Base-by-base conservation (phyloP, 2,888 invertebrate species). In the Dolichomitus sp. region DNA sequence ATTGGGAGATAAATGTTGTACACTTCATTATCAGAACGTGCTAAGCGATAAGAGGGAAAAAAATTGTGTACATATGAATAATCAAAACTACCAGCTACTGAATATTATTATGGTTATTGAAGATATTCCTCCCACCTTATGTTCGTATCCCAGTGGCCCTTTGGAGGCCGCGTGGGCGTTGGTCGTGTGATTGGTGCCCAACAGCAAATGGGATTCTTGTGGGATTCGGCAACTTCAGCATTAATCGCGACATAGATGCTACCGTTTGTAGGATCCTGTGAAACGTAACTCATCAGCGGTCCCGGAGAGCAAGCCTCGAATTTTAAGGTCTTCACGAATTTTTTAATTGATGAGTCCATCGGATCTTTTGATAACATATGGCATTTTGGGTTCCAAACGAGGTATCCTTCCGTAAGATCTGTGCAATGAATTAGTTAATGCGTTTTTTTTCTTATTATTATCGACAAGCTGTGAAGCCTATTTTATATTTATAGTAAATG, bases 371-470 rank as follows among this genome's bases (percentile, higher is more conserved):
- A 89, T 4, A 95, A 94, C 90, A 96, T 96, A 89, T 95, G 95
- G 88, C 96, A 97, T 89, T 94, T 95, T 50, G 95, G 94, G 89
- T 95, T 96, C 94, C 95, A 95, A 3, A 95, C 94, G 77, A 95
- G 89, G 87, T 94, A 95, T 4, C 94, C 94, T 52, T 93, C 90
- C 45, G 90, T 88, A 14, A 83, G 48, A 59, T 87, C 92, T 92
- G 85, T 11, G 80, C 33, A 12, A 54, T n/a, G 14, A 57, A 5
- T 30, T 12, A 30, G 23, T 27, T 14, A 23, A 27, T 27, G 23
- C n/a, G n/a, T 27, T 52, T 52, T 52, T 5, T 50, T 7, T 14
- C 12, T 14, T 11, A 9, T 17, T 52, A 6, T 19, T 52, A 14
- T 52, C 19, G 17, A 19, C 2, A 17, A 52, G n/a, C 52, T 17